Conservation (phyloP, 53 echinoderm and acorn worm genomes). For the Antedon mediterranea region DNA sequence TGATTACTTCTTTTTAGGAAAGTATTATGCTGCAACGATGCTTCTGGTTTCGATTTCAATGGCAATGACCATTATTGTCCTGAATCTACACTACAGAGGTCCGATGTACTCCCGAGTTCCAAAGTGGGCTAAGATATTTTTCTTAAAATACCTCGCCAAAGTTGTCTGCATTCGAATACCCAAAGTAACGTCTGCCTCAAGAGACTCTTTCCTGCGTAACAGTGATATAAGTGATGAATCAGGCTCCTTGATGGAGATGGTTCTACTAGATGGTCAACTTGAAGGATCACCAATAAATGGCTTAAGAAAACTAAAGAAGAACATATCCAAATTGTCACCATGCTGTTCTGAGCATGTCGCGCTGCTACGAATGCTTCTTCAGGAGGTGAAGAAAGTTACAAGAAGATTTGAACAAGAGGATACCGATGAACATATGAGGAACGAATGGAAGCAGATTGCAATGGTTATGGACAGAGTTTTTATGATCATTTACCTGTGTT, state of each 20-base stretch:
- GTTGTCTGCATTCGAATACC: constrained; percentile 26
- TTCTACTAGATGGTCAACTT: neutral
- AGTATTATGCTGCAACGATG: constrained; percentile 96
- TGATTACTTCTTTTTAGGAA: constrained; percentile 38
- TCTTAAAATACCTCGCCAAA: constrained; percentile 36
- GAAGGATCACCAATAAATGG: neutral
- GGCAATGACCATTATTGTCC: constrained; percentile 64
- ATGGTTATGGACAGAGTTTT: constrained; percentile 72
- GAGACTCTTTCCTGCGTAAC: neutral
- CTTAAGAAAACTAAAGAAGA: constrained; percentile 9
- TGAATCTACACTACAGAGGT: constrained; percentile 90
- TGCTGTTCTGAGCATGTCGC: constrained; percentile 35
- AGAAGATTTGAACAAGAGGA: constrained; percentile 63
- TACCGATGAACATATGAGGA: constrained; percentile 34
- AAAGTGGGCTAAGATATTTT: constrained; percentile 33
- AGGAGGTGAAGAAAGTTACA: constrained; percentile 42
- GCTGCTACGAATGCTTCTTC: constrained; percentile 44
- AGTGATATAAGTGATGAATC: neutral
- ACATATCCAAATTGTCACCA: neutral
- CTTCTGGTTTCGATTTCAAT: constrained; percentile 87
- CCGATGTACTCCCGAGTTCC: constrained; percentile 61
- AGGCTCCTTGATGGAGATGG: constrained; percentile 31
- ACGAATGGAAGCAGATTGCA: constrained; percentile 88
- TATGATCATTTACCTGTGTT: constrained; percentile 70
- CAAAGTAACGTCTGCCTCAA: constrained; percentile 4